Percentiles rank a stretch among this genome's conserved stretches.
Evolutionary conservation across 2,113 vertebrate species (phyloP).

Genomic region (Rhabdornis inornatus): DNA sequence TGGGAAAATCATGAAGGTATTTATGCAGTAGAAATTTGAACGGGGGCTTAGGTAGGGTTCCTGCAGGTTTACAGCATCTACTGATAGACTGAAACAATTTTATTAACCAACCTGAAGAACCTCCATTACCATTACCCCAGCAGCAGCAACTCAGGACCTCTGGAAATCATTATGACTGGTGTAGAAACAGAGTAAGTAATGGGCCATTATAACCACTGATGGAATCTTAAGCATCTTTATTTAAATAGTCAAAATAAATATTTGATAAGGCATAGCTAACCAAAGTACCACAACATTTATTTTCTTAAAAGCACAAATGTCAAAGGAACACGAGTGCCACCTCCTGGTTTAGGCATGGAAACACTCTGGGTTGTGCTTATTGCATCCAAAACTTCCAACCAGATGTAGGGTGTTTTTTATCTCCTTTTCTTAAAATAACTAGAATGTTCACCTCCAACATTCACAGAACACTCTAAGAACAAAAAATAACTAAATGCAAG

Average conservation of each 20-base stretch:
- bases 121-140: not conserved
- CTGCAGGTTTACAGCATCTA: not conserved
- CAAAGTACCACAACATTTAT: not conserved
- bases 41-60: not conserved
- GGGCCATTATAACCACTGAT: not conserved
- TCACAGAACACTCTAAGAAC: not conserved
- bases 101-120: not conserved
- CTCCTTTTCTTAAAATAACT: not conserved
- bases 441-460: not conserved
- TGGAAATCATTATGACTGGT: not conserved
- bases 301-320: not conserved
- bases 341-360: conserved; percentile 24
- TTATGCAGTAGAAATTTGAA: not conserved
- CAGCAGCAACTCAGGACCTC: not conserved
- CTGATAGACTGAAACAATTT: not conserved
- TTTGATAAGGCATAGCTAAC: not conserved
- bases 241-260: conserved; percentile 59
- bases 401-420: fast-evolving
- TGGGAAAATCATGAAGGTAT: not conserved
- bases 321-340: not conserved
- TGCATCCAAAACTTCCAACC: not conserved
- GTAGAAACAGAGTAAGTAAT: not conserved
- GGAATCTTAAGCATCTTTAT: conserved; percentile 29
- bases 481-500: not conserved
- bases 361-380: not conserved